Percentiles rank a stretch among this genome's conserved stretches.
Conservation (phyloP, 2,888 invertebrate species). For the Scaptomyza reducta region DNA sequence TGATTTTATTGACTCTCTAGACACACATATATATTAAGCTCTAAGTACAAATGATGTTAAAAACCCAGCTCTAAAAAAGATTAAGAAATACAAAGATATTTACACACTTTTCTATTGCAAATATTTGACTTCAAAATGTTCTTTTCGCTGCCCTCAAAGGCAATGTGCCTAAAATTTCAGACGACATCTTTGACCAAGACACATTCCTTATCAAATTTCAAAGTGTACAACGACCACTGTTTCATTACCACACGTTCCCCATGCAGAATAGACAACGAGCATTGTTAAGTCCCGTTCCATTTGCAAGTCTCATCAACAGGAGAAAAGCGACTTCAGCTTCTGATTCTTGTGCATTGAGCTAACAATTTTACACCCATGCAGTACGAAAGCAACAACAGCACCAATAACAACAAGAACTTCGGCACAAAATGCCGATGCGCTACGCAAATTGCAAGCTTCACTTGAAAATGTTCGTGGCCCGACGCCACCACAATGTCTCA, state of each 20-base stretch:
- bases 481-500: conserved; percentile 29
- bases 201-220: conserved; percentile 25
- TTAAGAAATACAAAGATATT: too few relatives aligned
- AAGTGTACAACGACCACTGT: conserved; percentile 15
- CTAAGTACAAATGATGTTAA: too few relatives aligned
- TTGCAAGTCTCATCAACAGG: conserved; percentile 16
- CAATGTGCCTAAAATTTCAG: conserved; percentile 8
- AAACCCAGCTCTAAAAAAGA: too few relatives aligned
- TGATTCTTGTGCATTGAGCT: conserved; percentile 54
- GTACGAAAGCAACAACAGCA: conserved; percentile 33
- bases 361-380: conserved; percentile 66
- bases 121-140: background rate
- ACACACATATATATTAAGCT: too few relatives aligned
- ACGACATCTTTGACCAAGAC: conserved; percentile 18
- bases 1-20: too few relatives aligned
- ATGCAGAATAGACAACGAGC: background rate
- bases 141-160: background rate
- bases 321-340: conserved; percentile 5
- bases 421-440: conserved; percentile 69
- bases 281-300: conserved; percentile 1
- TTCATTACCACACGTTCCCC: conserved; percentile 36
- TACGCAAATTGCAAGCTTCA: conserved; percentile 71
- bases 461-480: conserved; percentile 53
- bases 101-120: too few relatives aligned
- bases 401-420: conserved; percentile 30